A percentile compares a stretch with the other conserved stretches of the same genome.
Conservation (phyloP, 2,888 invertebrate species). For the Acleris holmiana region DNA sequence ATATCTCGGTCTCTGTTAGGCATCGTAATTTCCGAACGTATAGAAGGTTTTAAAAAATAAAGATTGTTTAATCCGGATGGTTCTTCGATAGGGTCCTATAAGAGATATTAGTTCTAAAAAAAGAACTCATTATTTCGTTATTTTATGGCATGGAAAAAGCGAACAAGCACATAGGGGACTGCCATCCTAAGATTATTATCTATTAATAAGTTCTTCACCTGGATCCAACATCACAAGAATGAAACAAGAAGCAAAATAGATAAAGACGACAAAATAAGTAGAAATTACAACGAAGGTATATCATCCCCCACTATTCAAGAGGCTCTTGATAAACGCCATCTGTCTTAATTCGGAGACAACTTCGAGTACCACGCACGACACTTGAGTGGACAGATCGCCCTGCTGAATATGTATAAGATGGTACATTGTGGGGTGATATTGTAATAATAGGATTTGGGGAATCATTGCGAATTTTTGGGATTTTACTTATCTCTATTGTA, state of each 20-base stretch:
- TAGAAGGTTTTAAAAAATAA: too few relatives aligned
- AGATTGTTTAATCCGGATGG: too few relatives aligned
- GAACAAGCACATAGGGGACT: too few relatives aligned
- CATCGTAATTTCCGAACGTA: too few relatives aligned
- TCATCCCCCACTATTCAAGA: conserved; percentile 28
- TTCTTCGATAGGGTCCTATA: too few relatives aligned
- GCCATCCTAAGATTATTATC: too few relatives aligned
- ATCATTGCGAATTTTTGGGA: conserved; percentile 63
- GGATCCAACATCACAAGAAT: too few relatives aligned
- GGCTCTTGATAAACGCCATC: conserved; percentile 54
- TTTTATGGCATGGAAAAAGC: too few relatives aligned
- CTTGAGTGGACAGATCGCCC: conserved; percentile 48
- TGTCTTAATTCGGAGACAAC: conserved; percentile 65
- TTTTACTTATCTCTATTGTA: conserved; percentile 32
- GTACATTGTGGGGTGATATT: conserved; percentile 31
- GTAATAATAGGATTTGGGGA: conserved; percentile 45
- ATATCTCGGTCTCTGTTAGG: too few relatives aligned
- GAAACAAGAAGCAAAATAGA: background rate
- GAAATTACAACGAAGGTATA: background rate
- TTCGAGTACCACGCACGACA: conserved; percentile 52
- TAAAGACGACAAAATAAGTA: background rate
- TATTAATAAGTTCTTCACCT: too few relatives aligned
- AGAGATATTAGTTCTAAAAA: too few relatives aligned
- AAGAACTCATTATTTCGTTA: too few relatives aligned
- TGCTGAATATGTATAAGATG: conserved; percentile 55